A percentile compares a stretch with the other conserved stretches of the same genome.
Evolutionary conservation across 2,797 vertebrate species (phyloP).

Genomic region (Chiloscyllium punctatum): DNA sequence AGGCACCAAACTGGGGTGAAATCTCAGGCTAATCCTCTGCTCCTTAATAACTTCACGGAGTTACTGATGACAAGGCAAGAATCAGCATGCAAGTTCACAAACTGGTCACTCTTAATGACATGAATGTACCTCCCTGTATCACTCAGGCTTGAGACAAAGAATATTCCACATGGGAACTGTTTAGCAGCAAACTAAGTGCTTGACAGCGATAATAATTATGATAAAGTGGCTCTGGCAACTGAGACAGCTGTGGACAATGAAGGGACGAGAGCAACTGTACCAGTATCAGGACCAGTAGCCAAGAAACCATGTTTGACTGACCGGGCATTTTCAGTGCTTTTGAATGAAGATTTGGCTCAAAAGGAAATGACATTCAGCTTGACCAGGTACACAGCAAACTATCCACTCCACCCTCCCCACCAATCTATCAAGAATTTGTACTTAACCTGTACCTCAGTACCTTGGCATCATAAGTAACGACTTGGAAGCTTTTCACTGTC

Average conservation of each 20-base stretch:
- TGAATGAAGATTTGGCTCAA: background rate
- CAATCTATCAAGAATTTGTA: too few species aligned
- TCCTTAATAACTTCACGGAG: background rate
- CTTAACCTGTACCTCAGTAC: too few species aligned
- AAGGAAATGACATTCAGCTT: background rate
- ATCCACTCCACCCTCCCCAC: too few species aligned
- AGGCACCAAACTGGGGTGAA: background rate
- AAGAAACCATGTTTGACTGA: background rate
- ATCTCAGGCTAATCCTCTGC: background rate
- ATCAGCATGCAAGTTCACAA: background rate
- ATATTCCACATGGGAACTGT: background rate
- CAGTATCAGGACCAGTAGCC: too few species aligned
- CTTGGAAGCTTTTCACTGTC: too few species aligned
- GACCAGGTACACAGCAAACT: background rate
- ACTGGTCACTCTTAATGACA: background rate
- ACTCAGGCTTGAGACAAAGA: background rate
- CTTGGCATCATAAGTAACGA: too few species aligned
- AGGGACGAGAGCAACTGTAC: too few species aligned
- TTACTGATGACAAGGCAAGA: background rate
- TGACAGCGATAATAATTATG: slow-evolving; percentile 21
- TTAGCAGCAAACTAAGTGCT: background rate
- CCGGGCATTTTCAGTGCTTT: background rate
- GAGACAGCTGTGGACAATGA: background rate
- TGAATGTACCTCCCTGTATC: background rate
- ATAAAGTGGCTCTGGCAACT: background rate